Base-by-base conservation (phyloP, 2,888 invertebrate species). In the Mylabris sibirica region DNA sequence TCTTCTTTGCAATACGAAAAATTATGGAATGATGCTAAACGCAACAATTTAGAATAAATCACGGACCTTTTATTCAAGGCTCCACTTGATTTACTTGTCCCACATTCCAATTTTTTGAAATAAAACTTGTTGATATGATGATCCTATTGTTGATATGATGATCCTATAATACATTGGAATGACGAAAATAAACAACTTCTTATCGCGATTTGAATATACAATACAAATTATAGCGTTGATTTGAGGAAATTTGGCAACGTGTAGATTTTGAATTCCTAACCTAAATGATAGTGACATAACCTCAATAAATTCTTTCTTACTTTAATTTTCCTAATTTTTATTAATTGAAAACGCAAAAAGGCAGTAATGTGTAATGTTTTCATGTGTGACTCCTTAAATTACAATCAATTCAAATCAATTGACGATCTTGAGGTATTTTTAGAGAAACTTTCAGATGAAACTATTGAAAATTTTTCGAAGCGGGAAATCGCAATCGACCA, bases 351-450 rank as follows among this genome's bases (percentile, higher is more conserved):
- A 22, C 17, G 0, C 9, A 17, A 60, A 30, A 30, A 34, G 11
- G 0, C 1, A 20, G 1, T 12, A 59, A 38, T 65, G 60, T 60
- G 26, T 3, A 17, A 35, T 44, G 30, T 65, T 65, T 65, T 65
- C 41, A 20, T 35, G 22, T 49, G 49, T 20, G 49, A 49, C 9
- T 11, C 26, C 24, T 35, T n/a, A 5, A 38, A 14, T 26, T 12
- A 26, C 17, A 4, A 30, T 8, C 2, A 53, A 61, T 60, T 49
- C 17, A 30, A 66, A 26, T 22, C 17, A 22, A 1, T 22, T 17
- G 17, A n/a, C 4, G 60, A 35, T 35, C 34, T 60, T 60, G 11
- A 20, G 8, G 11, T 20, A 9, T 49, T 2, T 49, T 11, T 60
- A 5, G 14, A 66, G 30, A 20, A 14, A 26, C 24, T 59, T 41